These are phyloP conservation scores for Enteromius anoplus DNA, from an alignment of 2,797 vertebrate genomes.

Conservation along the genomic window DNA sequence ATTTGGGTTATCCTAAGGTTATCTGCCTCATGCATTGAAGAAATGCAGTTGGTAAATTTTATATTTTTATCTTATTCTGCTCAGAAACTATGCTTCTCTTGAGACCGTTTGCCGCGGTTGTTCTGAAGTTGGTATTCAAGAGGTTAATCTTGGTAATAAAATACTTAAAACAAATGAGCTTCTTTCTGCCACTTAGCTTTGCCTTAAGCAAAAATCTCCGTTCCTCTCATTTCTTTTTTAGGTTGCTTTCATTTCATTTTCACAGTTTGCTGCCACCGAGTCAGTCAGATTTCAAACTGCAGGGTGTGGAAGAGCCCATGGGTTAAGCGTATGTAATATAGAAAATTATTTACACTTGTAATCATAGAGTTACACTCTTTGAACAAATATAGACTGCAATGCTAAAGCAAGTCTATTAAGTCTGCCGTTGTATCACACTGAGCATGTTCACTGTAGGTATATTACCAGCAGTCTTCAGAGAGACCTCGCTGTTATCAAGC, in stretches of 20 bases:
- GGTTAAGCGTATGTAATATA: background rate
- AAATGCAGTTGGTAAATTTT: background rate
- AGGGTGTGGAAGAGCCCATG: conserved; percentile 10
- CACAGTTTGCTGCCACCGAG: background rate
- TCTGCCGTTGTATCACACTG: conserved; percentile 4
- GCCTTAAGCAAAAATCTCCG: conserved; percentile 7
- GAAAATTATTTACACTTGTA: conserved; percentile 10
- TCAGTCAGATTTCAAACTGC: conserved; percentile 26
- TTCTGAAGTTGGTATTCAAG: conserved; percentile 3
- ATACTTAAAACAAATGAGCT: conserved; percentile 25
- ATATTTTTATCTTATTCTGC: background rate
- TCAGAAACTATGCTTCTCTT: background rate
- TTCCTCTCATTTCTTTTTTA: background rate
- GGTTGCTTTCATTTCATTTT: conserved; percentile 18
- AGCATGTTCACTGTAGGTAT: conserved; percentile 6
- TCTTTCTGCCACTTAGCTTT: background rate
- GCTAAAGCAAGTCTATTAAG: conserved; percentile 20
- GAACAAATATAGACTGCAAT: conserved; percentile 10
- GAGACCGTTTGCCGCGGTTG: background rate
- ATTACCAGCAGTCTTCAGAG: background rate
- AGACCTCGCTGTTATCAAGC: conserved; percentile 3
- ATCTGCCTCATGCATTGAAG: background rate
- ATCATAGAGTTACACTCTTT: background rate
- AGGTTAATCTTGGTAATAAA: conserved; percentile 29
- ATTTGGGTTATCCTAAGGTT: no score